Conservation (phyloP, 1,140 invertebrate species). For the Odontomachus brunneus region DNA sequence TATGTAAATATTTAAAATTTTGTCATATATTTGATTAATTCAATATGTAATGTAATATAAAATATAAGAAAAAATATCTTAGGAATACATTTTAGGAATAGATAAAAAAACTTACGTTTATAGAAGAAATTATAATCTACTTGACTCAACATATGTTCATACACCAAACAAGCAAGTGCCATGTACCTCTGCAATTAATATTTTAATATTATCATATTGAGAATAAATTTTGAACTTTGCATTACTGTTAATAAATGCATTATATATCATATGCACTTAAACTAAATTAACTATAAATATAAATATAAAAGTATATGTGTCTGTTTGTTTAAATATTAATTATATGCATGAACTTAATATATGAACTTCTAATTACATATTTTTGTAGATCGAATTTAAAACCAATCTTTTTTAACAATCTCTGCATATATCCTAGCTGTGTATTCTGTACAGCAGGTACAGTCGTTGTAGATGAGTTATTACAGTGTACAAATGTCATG, state of each 20-base stretch:
- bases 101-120: slow-evolving; percentile 57
- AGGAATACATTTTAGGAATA: neutral
- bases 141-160: slow-evolving; percentile 28
- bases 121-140: slow-evolving; percentile 56
- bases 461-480: neutral
- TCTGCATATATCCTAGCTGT: neutral
- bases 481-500: neutral
- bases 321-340: neutral
- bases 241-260: neutral
- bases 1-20: no score
- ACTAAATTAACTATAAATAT: no score
- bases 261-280: neutral
- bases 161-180: neutral
- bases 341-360: neutral
- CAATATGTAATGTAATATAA: no score
- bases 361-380: slow-evolving; percentile 41
- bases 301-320: neutral
- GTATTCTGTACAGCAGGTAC: neutral
- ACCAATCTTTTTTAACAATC: slow-evolving; percentile 3
- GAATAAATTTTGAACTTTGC: no score
- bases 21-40: no score
- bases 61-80: neutral
- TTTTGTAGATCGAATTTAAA: slow-evolving; percentile 30
- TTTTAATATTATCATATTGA: neutral
- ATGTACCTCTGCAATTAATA: slow-evolving; percentile 45